Base-by-base conservation (phyloP, 2,113 vertebrate genomes). In the Xyrauchen texanus region DNA sequence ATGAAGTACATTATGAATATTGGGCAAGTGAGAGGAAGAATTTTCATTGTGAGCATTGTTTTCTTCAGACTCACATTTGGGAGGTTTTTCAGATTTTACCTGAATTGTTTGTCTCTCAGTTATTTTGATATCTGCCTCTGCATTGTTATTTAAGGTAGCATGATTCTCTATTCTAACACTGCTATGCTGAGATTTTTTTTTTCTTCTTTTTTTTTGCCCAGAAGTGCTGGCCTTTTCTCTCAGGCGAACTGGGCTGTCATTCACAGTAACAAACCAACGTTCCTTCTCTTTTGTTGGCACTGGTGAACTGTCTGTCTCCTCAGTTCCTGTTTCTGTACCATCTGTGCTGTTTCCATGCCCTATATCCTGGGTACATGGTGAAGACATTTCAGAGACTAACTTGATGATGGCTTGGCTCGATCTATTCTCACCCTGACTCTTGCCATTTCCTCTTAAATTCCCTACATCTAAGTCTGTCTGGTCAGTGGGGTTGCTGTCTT, bases 261-360 rank as follows among this genome's bases (percentile, higher is more conserved):
- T 90, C 66, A 91, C 83, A 5, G 91, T 92, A 69, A 93, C 89
- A 47, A 93, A 92, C 92, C 91, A 91, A n/a, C 90, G 89, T 77
- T 93, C 93, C 46, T 87, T 93, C 68, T 92, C 88, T 55, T 76
- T 71, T 76, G 61, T 87, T 9, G 49, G 2, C n/a, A 83, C 12
- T 10, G 52, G 46, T 44, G 62, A 67, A 52, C 21, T 76, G 16
- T 53, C 76, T 4, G 11, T 61, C 60, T 68, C 71, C 1, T 73
- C n/a, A n/a, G 21, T 72, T 11, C 60, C 16, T 67, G 45, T 55
- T 76, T 44, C 73, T 76, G 67, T 2, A 51, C 79, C 69, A 53
- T 34, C 21, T 34, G 21, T 34, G 21, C 21, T 34, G 16, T 78
- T 51, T 65, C 15, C 21, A 34, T 34, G 21, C 21, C 21, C 21